These are phyloP conservation scores for Leucosticte australis DNA, from an alignment of 2,113 vertebrate species.

Conservation along the genomic window DNA sequence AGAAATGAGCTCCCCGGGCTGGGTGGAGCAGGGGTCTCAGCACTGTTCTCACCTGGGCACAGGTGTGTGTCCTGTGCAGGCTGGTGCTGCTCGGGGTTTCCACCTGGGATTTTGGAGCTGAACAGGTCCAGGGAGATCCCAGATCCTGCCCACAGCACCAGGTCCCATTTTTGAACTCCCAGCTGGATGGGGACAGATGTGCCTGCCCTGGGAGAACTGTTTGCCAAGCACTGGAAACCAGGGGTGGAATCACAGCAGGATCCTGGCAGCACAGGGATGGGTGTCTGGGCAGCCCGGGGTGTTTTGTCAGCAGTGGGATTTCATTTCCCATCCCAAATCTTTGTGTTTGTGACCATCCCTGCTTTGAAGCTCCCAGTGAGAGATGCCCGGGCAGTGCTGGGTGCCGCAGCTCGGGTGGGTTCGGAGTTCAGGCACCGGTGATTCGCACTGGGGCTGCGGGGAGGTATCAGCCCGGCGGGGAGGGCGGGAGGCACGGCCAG, in stretches of 20 bases:
- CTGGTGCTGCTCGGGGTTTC: rapidly evolving
- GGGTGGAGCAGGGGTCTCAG: background rate
- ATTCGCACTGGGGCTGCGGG: rapidly evolving
- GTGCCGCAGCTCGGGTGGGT: background rate
- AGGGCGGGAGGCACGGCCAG: rapidly evolving
- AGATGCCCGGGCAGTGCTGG: background rate
- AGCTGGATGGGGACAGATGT: background rate
- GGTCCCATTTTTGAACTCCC: background rate
- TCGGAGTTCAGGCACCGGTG: rapidly evolving
- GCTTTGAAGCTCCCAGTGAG: rapidly evolving
- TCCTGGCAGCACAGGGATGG: rapidly evolving
- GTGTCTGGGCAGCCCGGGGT: rapidly evolving
- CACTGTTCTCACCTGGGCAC: rapidly evolving
- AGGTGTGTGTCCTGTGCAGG: rapidly evolving
- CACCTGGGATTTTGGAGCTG: background rate
- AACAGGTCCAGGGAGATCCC: rapidly evolving
- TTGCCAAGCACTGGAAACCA: rapidly evolving
- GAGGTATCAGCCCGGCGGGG: background rate
- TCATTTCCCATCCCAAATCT: background rate
- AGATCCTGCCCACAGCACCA: background rate
- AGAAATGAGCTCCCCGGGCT: rapidly evolving
- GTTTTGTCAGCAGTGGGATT: rapidly evolving
- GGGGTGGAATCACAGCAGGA: rapidly evolving
- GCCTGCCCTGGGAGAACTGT: rapidly evolving
- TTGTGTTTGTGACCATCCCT: background rate